These are phyloP conservation scores for Periophthalmodon schlosseri DNA, from an alignment of 2,113 vertebrate species.

Conservation along the genomic window DNA sequence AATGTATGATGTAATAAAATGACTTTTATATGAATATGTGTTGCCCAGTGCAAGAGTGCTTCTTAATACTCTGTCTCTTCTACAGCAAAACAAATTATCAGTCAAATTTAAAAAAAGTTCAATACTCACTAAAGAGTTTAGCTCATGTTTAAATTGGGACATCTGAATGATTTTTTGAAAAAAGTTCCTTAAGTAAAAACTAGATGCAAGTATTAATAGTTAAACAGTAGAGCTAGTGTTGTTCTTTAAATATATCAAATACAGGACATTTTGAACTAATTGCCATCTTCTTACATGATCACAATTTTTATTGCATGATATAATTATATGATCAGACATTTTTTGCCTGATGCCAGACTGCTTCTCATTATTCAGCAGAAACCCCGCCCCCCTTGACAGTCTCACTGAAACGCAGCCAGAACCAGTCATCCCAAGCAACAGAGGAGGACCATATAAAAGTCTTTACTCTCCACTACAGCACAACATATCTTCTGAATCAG, in stretches of 20 bases:
- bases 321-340: conserved; percentile 43
- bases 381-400: conserved; percentile 61
- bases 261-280: background rate
- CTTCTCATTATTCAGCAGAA: conserved; percentile 45
- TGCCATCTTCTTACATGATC: background rate
- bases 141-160: no score
- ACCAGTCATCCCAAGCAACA: conserved; percentile 47
- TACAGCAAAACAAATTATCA: background rate
- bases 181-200: no score
- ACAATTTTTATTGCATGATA: background rate
- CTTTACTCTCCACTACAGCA: conserved; percentile 35
- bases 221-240: no score
- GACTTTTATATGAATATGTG: background rate
- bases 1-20: no score
- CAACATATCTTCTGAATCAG: conserved; percentile 43
- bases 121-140: background rate
- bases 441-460: conserved; percentile 61
- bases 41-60: background rate
- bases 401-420: conserved; percentile 47
- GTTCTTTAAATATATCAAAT: background rate
- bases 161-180: no score
- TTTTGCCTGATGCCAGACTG: conserved; percentile 26
- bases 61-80: background rate
- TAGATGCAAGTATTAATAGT: no score
- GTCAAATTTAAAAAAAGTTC: no score